Conservation (phyloP, 1,140 invertebrate species). For the Bilobella aurantiaca region DNA sequence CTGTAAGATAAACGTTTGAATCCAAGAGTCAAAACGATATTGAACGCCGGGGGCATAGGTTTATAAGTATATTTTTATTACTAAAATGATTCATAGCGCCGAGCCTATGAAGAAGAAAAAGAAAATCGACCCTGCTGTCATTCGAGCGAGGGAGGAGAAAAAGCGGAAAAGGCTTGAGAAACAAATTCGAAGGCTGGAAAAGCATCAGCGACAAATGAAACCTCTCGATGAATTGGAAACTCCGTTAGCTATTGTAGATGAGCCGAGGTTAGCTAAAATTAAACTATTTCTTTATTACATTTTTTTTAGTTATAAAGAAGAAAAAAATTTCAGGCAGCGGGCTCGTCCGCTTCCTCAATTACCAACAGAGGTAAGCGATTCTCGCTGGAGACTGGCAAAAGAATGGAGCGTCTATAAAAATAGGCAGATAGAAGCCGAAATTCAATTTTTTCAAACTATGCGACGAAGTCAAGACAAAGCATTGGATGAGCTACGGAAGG, state of each 20-base stretch:
- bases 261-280: slow-evolving; percentile 50
- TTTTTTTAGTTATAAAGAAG: background rate
- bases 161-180: slow-evolving; percentile 70
- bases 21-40: too few relatives aligned
- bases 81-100: slow-evolving; percentile 42
- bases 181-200: slow-evolving; percentile 64
- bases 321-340: slow-evolving; percentile 43
- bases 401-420: slow-evolving; percentile 61
- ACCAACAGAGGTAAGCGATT: slow-evolving; percentile 45
- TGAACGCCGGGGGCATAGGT: too few relatives aligned
- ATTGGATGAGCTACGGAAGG: slow-evolving; percentile 58
- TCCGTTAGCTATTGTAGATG: slow-evolving; percentile 52
- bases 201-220: slow-evolving; percentile 62
- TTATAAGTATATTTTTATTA: too few relatives aligned
- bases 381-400: slow-evolving; percentile 51
- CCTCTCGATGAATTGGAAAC: slow-evolving; percentile 70
- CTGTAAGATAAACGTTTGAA: too few relatives aligned
- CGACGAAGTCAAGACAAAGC: slow-evolving; percentile 60
- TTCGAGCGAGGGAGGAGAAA: slow-evolving; percentile 66
- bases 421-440: slow-evolving; percentile 50
- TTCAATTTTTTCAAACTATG: slow-evolving; percentile 56
- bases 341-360: slow-evolving; percentile 42
- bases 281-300: background rate
- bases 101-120: slow-evolving; percentile 84
- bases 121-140: slow-evolving; percentile 63